These are phyloP conservation scores for Venturia canescens DNA, from an alignment of 1,140 invertebrate genomes.

Conservation along the genomic window DNA sequence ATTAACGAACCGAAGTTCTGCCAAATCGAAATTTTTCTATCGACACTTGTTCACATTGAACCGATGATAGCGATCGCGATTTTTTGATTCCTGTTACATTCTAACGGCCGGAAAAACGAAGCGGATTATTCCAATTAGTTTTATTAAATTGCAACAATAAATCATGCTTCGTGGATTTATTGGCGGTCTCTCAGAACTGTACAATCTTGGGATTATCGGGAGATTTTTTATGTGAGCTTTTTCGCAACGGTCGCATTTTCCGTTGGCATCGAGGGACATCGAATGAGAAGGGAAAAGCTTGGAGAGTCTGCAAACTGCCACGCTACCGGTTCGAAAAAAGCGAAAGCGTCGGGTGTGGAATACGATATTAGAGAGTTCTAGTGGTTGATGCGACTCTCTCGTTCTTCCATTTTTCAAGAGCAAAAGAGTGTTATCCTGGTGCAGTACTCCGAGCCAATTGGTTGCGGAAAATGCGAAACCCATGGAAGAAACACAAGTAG, in stretches of 20 bases:
- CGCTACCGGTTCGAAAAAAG: background rate
- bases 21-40: background rate
- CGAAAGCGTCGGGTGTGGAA: background rate
- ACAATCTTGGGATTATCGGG: background rate
- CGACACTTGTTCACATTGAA: background rate
- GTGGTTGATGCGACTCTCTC: constrained; percentile 5
- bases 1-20: background rate
- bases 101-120: too few species aligned
- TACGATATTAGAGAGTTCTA: constrained; percentile 26
- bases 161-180: too few species aligned
- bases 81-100: too few species aligned
- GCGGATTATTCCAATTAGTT: too few species aligned
- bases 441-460: constrained; percentile 28
- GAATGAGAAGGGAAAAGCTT: background rate
- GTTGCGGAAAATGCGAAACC: constrained; percentile 27
- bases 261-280: background rate
- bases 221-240: background rate
- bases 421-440: background rate
- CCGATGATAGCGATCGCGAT: background rate
- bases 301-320: constrained; percentile 15
- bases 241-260: background rate
- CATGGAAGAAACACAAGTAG: background rate
- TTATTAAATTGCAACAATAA: too few species aligned
- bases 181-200: too few species aligned
- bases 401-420: background rate